These are phyloP conservation scores for Sinocyclocheilus maitianheensis DNA, from an alignment of 2,113 vertebrate genomes.

Conservation along the genomic window DNA sequence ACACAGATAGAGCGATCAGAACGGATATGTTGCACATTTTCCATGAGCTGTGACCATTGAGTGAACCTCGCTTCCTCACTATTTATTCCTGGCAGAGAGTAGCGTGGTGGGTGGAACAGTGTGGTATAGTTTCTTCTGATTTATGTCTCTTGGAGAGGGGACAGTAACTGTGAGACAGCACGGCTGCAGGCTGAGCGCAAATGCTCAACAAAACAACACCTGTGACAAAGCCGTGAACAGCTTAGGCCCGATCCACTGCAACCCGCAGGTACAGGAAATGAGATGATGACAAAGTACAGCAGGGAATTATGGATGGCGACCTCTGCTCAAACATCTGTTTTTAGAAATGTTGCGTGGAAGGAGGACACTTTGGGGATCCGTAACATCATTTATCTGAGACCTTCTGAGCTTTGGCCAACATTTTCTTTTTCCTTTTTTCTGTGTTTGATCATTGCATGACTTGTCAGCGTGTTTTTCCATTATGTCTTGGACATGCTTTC, in stretches of 20 bases:
- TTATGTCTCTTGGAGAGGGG: slow-evolving; percentile 26
- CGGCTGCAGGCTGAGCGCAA: slow-evolving; percentile 43
- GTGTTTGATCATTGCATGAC: background rate
- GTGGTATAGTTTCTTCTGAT: slow-evolving; percentile 45
- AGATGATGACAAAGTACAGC: slow-evolving; percentile 47
- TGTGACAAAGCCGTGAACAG: slow-evolving; percentile 46
- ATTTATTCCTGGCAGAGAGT: slow-evolving; percentile 44
- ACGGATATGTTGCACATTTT: slow-evolving; percentile 41
- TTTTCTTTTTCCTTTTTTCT: background rate
- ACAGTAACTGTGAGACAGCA: slow-evolving; percentile 5
- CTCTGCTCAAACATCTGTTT: slow-evolving; percentile 10
- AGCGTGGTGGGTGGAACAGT: slow-evolving; percentile 34
- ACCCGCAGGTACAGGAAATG: slow-evolving; percentile 51
- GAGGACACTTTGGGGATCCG: background rate
- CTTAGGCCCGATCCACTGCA: slow-evolving; percentile 15
- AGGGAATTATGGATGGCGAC: slow-evolving; percentile 21
- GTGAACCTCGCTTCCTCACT: slow-evolving; percentile 36
- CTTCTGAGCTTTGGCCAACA: slow-evolving; percentile 5
- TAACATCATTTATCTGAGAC: slow-evolving; percentile 18
- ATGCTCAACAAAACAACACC: slow-evolving; percentile 48
- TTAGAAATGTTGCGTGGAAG: background rate
- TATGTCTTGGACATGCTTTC: slow-evolving; percentile 28
- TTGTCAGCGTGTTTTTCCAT: slow-evolving; percentile 37
- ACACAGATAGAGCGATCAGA: slow-evolving; percentile 45
- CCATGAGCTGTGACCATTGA: slow-evolving; percentile 26